Base-by-base conservation (phyloP, 53 echinoderm and acorn worm species). In the Holothuria leucospilota region DNA sequence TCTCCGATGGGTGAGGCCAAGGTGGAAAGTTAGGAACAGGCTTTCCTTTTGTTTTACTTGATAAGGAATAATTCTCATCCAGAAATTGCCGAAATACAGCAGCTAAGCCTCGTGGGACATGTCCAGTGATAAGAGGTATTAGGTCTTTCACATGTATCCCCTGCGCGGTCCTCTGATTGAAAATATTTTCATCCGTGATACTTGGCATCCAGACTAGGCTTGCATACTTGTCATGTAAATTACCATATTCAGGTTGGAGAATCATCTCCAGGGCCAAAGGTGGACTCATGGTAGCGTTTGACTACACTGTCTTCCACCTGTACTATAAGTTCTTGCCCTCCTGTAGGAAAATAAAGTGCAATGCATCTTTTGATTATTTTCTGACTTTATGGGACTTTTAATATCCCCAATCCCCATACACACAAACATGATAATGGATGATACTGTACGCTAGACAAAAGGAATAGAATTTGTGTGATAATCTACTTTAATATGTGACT, bases 221-320 rank as follows among this genome's bases (percentile, higher is more conserved):
- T 25, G 27, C 68, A 2, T 28, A 27, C 13, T 67, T 34, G 28
- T 67, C 68, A 67, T 67, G 28, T 4, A 67, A 12, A 25, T 67
- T 67, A 4, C 14, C 4, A 21, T 29, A 67, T 11, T 67, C 68
- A 18, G 62, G 82, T 29, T 62, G 40, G 34, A 82, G 64, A 82
- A 63, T 40, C 65, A 63, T 21, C 82, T 82, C 34, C 8, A 82
- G 30, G 15, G 63, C 21, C 24, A 41, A 39, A 30, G 65, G 38
- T 64, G 82, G 64, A 61, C 5, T 81, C 63, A 61, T 81, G 82
- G 28, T 77, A 77, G 10, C 82, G 38, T 82, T 82, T 82, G 9
- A 82, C 62, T 8, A 82, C 82, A 62, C 40, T 39, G 23, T 82
- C 20, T 20, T 62, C 49, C 0, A 82, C 39, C 30, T 38, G 25